Conservation (phyloP, 2,113 vertebrate genomes). For the Thamnophis sirtalis region DNA sequence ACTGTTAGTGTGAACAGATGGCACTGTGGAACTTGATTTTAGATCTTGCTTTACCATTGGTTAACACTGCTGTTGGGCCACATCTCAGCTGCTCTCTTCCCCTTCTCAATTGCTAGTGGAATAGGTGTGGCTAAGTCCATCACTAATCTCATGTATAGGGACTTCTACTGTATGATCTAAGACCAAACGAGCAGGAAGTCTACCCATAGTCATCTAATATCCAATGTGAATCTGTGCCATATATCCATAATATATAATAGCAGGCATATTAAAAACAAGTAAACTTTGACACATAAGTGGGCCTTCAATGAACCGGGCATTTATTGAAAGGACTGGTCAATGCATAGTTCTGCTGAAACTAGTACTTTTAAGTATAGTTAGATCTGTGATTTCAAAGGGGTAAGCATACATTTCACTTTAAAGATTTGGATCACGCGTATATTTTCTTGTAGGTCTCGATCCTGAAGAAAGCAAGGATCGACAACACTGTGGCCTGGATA, state of each 20-base stretch:
- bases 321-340: not conserved
- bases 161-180: not conserved
- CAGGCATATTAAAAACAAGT: not conserved
- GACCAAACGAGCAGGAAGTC: not conserved
- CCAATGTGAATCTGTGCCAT: not conserved
- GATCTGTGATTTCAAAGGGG: constrained; percentile 21
- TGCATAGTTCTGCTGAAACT: not conserved
- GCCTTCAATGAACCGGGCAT: not conserved
- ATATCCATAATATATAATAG: not conserved
- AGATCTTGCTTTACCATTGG: not conserved
- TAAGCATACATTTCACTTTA: not conserved
- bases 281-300: not conserved
- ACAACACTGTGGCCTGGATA: constrained; percentile 26
- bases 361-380: not conserved
- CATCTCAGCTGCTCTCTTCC: not conserved
- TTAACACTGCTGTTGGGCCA: not conserved
- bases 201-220: not conserved
- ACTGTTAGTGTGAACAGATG: not conserved
- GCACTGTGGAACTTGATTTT: not conserved
- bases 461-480: constrained; percentile 14
- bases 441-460: not conserved
- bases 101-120: not conserved
- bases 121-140: not conserved
- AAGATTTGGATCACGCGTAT: not conserved
- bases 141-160: not conserved